phyloP scores from a whole-genome alignment of 1,140 invertebrate genomes.

The Zelostemma sp. region DNA sequence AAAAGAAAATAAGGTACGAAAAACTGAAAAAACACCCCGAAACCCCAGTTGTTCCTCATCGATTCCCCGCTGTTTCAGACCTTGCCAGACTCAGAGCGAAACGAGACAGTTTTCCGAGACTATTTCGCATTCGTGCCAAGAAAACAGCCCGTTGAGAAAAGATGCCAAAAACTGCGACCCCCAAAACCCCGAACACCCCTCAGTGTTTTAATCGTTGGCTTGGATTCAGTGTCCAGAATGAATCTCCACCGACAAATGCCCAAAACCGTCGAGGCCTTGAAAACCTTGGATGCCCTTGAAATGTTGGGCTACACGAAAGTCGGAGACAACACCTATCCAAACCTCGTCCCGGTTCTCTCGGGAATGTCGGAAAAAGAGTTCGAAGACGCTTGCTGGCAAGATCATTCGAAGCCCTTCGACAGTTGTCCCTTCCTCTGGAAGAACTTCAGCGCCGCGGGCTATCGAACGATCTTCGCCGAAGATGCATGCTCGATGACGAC shows the following conservation, averaged over 20 bases:
- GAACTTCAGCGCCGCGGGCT: slow-evolving; percentile 66
- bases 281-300: slow-evolving; percentile 75
- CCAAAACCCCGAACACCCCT: slow-evolving; percentile 49
- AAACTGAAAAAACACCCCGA: too few species aligned
- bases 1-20: too few species aligned
- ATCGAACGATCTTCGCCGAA: slow-evolving; percentile 72
- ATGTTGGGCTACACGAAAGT: slow-evolving; percentile 86
- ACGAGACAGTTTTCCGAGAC: slow-evolving; percentile 73
- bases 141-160: slow-evolving; percentile 57
- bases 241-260: slow-evolving; percentile 88
- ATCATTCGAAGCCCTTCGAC: slow-evolving; percentile 71
- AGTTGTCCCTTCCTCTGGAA: slow-evolving; percentile 73
- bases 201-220: slow-evolving; percentile 83
- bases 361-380: slow-evolving; percentile 76
- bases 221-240: slow-evolving; percentile 87
- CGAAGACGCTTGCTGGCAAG: slow-evolving; percentile 72
- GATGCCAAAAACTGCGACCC: slow-evolving; percentile 28
- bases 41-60: too few species aligned
- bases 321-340: slow-evolving; percentile 86
- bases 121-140: slow-evolving; percentile 77
- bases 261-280: slow-evolving; percentile 75
- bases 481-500: slow-evolving; percentile 71
- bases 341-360: slow-evolving; percentile 80
- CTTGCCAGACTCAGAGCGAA: slow-evolving; percentile 40
- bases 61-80: slow-evolving; percentile 57